These are phyloP conservation scores for Perognathus longimembris DNA, from an alignment of 2,113 vertebrate genomes.

Conservation along the genomic window DNA sequence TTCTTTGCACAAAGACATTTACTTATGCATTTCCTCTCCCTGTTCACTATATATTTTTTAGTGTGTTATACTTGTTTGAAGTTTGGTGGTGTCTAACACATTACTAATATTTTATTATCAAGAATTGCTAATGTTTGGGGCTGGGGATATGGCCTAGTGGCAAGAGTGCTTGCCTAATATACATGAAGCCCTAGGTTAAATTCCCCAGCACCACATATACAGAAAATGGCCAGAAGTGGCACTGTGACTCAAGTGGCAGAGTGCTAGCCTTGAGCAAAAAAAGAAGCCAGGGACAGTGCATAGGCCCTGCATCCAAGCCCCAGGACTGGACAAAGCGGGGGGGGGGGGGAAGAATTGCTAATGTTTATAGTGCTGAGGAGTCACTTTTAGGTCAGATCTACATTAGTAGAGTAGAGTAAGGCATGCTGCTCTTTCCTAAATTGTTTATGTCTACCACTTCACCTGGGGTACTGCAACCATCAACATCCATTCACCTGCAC, in stretches of 20 bases:
- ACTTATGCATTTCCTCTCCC: background rate
- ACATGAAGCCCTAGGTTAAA: too few species aligned
- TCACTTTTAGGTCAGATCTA: background rate
- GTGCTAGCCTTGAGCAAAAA: too few species aligned
- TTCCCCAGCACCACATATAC: too few species aligned
- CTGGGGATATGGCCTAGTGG: too few species aligned
- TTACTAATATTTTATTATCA: background rate
- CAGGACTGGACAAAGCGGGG: too few species aligned
- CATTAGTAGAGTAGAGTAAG: background rate
- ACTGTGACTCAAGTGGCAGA: too few species aligned
- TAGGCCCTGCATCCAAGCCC: too few species aligned
- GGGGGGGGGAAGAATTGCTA: background rate
- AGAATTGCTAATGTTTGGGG: background rate
- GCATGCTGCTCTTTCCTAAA: background rate
- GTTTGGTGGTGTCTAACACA: background rate
- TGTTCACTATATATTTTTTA: background rate
- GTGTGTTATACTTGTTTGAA: background rate
- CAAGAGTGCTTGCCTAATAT: too few species aligned
- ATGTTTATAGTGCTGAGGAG: background rate
- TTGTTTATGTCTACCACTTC: background rate
- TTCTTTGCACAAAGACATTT: background rate
- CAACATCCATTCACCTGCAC: background rate
- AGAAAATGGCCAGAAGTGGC: too few species aligned
- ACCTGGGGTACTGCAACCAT: background rate
- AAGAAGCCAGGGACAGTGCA: too few species aligned